These are phyloP conservation scores for Aleiodes sp. DNA, from an alignment of 1,140 invertebrate species.

Conservation along the genomic window DNA sequence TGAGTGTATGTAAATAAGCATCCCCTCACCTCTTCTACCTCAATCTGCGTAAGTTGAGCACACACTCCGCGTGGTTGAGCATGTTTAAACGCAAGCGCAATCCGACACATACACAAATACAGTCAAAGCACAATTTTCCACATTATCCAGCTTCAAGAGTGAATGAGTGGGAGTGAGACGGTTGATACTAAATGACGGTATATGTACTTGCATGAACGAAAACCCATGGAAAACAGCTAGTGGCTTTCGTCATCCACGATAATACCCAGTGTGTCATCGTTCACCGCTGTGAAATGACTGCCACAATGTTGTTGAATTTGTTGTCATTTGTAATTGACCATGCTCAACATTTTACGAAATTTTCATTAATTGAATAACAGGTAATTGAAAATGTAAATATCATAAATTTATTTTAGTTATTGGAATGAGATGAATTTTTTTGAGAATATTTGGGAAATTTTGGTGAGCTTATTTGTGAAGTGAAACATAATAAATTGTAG, in stretches of 20 bases:
- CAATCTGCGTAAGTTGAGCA: slow-evolving; percentile 17
- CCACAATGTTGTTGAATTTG: slow-evolving; percentile 19
- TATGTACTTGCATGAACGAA: slow-evolving; percentile 5
- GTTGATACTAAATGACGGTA: slow-evolving; percentile 16
- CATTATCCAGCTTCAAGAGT: no score
- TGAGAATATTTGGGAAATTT: no score
- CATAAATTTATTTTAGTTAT: no score
- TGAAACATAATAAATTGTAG: no score
- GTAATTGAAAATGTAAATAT: no score
- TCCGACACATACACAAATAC: not conserved
- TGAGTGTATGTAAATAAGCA: slow-evolving; percentile 16
- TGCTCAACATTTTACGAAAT: not conserved
- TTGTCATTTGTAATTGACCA: slow-evolving; percentile 19
- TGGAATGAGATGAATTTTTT: no score
- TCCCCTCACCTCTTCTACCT: not conserved
- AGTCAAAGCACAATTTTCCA: not conserved
- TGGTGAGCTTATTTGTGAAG: no score
- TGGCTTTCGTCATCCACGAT: slow-evolving; percentile 55
- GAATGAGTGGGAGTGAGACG: not conserved
- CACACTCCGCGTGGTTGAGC: not conserved
- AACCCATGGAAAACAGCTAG: not conserved
- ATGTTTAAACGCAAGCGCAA: slow-evolving; percentile 25
- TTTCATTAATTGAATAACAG: not conserved
- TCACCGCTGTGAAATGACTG: slow-evolving; percentile 45
- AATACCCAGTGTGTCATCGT: slow-evolving; percentile 58